Percentiles rank a stretch among this genome's conserved stretches.
Evolutionary conservation across 2,113 vertebrate genomes (phyloP).

Genomic region (Atrichornis clamosus): DNA sequence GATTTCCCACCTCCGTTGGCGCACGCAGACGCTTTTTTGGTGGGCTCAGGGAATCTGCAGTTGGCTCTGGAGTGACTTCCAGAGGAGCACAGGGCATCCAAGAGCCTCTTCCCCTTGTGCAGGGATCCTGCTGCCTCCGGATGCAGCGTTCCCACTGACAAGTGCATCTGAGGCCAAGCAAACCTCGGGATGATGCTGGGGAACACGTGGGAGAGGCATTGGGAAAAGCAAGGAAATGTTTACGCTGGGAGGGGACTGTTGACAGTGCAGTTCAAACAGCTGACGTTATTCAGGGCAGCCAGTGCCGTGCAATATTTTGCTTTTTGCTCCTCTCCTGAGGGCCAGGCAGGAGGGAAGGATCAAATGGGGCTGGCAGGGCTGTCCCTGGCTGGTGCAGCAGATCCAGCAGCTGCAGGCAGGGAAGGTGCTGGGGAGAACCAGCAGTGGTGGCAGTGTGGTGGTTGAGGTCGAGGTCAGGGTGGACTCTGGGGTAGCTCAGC

Average conservation of each 20-base stretch:
- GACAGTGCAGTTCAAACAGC: background rate
- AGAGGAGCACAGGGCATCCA: background rate
- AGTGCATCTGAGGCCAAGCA: conserved; percentile 27
- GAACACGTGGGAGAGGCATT: background rate
- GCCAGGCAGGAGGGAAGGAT: background rate
- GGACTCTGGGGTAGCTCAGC: background rate
- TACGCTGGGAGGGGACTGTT: conserved; percentile 32
- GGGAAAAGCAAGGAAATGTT: conserved; percentile 8
- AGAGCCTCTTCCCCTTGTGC: background rate
- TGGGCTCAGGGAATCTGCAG: background rate
- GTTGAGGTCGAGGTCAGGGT: background rate
- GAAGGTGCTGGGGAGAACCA: background rate
- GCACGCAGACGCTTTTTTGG: fast-evolving
- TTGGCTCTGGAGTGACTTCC: fast-evolving
- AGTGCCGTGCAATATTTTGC: background rate
- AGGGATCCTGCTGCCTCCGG: background rate
- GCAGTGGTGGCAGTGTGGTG: background rate
- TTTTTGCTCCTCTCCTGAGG: background rate
- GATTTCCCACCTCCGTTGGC: background rate
- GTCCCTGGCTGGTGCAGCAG: background rate
- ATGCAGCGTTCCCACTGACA: background rate
- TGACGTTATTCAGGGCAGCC: background rate
- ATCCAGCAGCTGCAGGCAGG: background rate
- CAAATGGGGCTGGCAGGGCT: background rate
- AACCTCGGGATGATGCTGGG: background rate